Evolutionary conservation across 2,113 vertebrate genomes (phyloP).

Genomic region (Prionailurus bengalensis): DNA sequence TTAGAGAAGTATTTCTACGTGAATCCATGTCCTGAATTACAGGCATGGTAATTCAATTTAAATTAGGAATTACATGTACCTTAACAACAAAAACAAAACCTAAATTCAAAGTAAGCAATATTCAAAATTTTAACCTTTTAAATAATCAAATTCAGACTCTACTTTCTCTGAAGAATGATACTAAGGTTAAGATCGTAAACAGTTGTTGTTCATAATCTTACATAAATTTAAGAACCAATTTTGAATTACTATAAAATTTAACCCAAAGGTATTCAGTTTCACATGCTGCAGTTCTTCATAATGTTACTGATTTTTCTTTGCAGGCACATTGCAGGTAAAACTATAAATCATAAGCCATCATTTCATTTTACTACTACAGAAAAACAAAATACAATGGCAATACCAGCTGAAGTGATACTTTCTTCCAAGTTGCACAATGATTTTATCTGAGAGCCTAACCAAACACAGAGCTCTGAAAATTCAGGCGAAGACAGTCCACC

Average conservation of each 20-base stretch:
- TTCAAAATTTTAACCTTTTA: constrained; percentile 54
- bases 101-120: constrained; percentile 52
- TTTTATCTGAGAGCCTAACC: constrained; percentile 92
- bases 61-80: neutral
- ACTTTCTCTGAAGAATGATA: constrained; percentile 22
- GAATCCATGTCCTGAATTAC: constrained; percentile 23
- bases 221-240: constrained; percentile 48
- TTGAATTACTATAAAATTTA: constrained; percentile 29
- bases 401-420: constrained; percentile 90
- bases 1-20: neutral
- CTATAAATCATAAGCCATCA: neutral
- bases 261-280: constrained; percentile 30
- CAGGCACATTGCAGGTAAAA: neutral
- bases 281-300: constrained; percentile 9
- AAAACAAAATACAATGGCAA: constrained; percentile 49
- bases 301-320: constrained; percentile 10
- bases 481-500: constrained; percentile 92
- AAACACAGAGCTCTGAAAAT: constrained; percentile 93
- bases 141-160: constrained; percentile 49
- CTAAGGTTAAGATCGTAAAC: neutral
- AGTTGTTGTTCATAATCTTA: constrained; percentile 22
- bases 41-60: constrained; percentile 39
- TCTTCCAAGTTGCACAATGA: constrained; percentile 92
- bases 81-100: neutral
- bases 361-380: constrained; percentile 37